Conservation (phyloP, 2,113 vertebrate species). For the Murina feae region DNA sequence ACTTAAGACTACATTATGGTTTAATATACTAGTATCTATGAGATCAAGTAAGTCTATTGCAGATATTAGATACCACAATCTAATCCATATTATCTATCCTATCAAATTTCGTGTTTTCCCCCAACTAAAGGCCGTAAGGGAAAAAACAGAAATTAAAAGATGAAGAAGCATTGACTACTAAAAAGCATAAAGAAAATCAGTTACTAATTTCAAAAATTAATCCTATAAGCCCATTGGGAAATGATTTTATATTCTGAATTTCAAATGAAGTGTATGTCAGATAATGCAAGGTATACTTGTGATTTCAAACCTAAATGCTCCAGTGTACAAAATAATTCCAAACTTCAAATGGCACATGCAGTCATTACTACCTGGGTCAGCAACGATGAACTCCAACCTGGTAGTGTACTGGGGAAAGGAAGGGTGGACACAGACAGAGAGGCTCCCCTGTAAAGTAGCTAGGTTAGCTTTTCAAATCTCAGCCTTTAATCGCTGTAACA, state of each 20-base stretch:
- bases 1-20: not conserved
- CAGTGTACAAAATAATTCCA: not conserved
- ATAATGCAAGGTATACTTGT: not conserved
- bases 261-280: not conserved
- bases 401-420: not conserved
- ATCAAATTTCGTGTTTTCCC: not conserved
- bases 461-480: not conserved
- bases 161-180: not conserved
- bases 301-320: not conserved
- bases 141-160: slow-evolving; percentile 27
- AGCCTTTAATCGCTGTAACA: not conserved
- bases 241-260: slow-evolving; percentile 36
- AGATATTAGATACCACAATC: not conserved
- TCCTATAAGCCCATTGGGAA: not conserved
- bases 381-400: not conserved
- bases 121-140: not conserved
- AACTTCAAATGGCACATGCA: not conserved
- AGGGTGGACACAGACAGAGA: not conserved
- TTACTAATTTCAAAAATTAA: not conserved
- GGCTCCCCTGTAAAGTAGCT: not conserved
- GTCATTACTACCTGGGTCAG: not conserved
- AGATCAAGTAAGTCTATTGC: not conserved
- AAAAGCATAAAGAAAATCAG: not conserved
- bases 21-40: not conserved
- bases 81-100: not conserved